Percentiles rank a stretch among this genome's conserved stretches.
phyloP scores from a whole-genome alignment of 2,113 vertebrate genomes.

The Sclerurus mexicanus region DNA sequence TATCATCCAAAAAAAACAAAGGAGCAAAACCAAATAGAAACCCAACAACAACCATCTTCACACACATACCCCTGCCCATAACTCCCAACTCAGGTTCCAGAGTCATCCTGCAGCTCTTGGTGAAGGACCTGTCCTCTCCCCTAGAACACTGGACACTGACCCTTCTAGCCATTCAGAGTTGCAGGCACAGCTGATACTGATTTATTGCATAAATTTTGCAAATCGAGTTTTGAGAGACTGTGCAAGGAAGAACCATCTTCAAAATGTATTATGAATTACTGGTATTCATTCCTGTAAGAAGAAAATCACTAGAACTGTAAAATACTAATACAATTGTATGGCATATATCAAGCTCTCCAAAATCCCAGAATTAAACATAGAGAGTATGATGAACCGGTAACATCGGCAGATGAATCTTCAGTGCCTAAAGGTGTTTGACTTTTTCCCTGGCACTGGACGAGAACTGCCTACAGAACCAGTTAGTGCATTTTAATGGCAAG shows the following conservation, averaged over 20 bases:
- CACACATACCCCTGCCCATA: not conserved
- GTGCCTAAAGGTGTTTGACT: accelerated
- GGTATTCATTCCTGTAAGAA: not conserved
- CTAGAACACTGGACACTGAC: not conserved
- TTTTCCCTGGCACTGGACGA: not conserved
- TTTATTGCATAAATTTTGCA: not conserved
- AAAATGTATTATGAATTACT: not conserved
- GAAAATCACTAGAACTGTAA: not conserved
- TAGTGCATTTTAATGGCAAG: not conserved
- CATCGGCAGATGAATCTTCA: not conserved
- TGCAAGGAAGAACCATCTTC: not conserved
- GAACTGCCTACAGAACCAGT: not conserved
- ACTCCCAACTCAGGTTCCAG: not conserved
- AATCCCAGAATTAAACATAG: accelerated
- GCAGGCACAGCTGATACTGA: not conserved
- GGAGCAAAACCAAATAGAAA: not conserved
- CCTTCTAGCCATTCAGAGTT: not conserved
- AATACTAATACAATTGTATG: not conserved
- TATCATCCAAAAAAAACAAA: not conserved
- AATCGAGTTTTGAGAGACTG: not conserved
- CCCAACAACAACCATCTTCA: not conserved
- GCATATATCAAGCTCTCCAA: not conserved
- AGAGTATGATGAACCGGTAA: not conserved
- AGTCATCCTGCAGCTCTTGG: not conserved
- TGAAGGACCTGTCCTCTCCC: not conserved